Base-by-base conservation (phyloP, 2,888 invertebrate genomes). In the Cosmorhoe ocellata region DNA sequence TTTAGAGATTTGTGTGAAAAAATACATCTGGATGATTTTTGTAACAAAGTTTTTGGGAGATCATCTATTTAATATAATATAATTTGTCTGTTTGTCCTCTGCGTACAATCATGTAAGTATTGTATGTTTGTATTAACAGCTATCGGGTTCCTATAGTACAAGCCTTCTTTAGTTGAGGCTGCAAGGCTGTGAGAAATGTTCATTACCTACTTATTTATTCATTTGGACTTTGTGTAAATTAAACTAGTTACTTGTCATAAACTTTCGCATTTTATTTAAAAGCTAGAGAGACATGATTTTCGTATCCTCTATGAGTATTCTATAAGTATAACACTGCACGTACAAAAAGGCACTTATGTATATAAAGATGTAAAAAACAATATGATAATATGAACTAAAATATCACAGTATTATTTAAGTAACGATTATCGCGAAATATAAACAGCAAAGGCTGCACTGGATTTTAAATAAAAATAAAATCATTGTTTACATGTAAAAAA, bases 11-110 rank as follows among this genome's bases (percentile, higher is more conserved):
- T 90, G 32, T 90, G 90, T 51, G 78, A 84, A 51, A 79, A 67
- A 63, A 77, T 90, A 32, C 79, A 85, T 56, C 68, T 89, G 44
- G 87, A 90, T 41, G 87, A 88, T 1, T 90, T 90, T 63, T 89
- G 83, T 71, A 73, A 81, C 44, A 79, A 77, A 60, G 67, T 86
- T 7, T 87, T 88, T 66, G 80, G 77, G 39, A 75, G 72, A 63
- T 46, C 59, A 12, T 48, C 41, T 43, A 32, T 18, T n/a, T 39
- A 33, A 30, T 64, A 41, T 32, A 30, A 12, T 41, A 10, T 12
- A 12, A 28, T 37, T 28, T 18, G 18, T 3, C 2, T 4, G 18
- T 18, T n/a, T n/a, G n/a, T n/a, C n/a, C n/a, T n/a, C n/a, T n/a
- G n/a, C n/a, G n/a, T n/a, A n/a, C n/a, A n/a, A n/a, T n/a, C n/a